Percentiles rank a stretch among this genome's conserved stretches.
These are phyloP conservation scores for Abscondita cerata DNA, from an alignment of 2,888 invertebrate genomes.

Conservation along the genomic window DNA sequence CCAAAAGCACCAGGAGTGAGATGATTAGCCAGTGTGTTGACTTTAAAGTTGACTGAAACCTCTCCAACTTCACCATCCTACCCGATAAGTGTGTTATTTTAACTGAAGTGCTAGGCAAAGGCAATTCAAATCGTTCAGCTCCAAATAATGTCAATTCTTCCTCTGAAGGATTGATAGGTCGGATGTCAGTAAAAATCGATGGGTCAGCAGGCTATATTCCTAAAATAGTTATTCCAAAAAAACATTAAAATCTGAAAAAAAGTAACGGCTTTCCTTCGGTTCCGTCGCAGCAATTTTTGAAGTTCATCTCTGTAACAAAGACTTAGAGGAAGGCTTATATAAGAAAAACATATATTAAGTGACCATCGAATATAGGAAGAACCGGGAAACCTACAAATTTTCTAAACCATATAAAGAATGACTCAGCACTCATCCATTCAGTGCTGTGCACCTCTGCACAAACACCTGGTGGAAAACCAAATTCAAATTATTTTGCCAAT, in stretches of 20 bases:
- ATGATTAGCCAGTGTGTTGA: too few relatives aligned
- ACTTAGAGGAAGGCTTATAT: too few relatives aligned
- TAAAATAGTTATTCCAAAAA: background rate
- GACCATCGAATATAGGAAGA: background rate
- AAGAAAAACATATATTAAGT: background rate
- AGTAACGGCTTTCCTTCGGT: background rate
- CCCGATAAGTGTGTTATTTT: too few relatives aligned
- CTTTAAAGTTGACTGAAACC: too few relatives aligned
- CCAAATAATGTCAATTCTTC: background rate
- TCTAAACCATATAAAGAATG: background rate
- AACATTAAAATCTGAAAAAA: background rate
- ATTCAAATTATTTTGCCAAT: background rate
- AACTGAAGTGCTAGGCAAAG: background rate
- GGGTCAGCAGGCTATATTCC: background rate
- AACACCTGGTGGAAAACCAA: background rate
- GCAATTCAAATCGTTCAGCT: background rate
- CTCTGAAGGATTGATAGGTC: background rate
- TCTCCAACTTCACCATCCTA: too few relatives aligned
- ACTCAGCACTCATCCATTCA: slow-evolving; percentile 3
- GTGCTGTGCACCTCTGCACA: background rate
- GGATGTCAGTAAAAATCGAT: background rate
- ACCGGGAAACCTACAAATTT: background rate
- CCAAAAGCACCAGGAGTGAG: too few relatives aligned
- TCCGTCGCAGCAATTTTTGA: background rate
- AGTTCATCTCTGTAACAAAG: background rate